Evolutionary conservation across 2,888 invertebrate species (phyloP).

Genomic region (Aspidiotus destructor): DNA sequence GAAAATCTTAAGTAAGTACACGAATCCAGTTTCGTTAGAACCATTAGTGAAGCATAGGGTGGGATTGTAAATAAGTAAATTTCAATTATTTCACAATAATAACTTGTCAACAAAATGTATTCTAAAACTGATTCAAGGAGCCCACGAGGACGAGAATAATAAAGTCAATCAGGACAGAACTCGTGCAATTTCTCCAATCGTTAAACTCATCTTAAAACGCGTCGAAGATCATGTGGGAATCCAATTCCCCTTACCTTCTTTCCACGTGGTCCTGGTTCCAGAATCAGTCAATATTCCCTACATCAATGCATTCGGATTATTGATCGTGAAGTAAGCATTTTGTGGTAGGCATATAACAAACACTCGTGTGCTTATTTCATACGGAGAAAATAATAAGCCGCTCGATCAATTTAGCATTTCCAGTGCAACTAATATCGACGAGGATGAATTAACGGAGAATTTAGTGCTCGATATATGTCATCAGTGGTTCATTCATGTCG

Average conservation of each 20-base stretch:
- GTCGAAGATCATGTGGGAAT: constrained; percentile 19
- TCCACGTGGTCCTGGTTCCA: constrained; percentile 15
- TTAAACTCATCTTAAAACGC: constrained; percentile 13
- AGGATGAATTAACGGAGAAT: not conserved
- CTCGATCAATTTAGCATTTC: not conserved
- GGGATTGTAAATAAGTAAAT: no score
- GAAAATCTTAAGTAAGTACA: no score
- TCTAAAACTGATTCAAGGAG: no score
- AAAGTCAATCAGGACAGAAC: no score
- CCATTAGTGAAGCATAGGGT: no score
- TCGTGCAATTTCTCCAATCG: not conserved
- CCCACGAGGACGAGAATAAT: no score
- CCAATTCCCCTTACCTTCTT: constrained; percentile 11
- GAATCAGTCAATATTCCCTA: constrained; percentile 10
- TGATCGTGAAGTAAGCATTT: constrained; percentile 16
- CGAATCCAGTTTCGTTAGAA: no score
- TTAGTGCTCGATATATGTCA: constrained; percentile 3
- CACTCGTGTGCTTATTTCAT: no score
- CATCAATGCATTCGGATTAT: constrained; percentile 22
- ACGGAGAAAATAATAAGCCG: no score
- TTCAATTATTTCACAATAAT: no score
- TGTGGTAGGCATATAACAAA: no score
- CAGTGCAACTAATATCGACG: not conserved
- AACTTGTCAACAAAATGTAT: no score
- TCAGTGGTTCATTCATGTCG: constrained; percentile 24